Evolutionary conservation across 2,797 vertebrate species (phyloP).

Genomic region (Podarcis lilfordi): DNA sequence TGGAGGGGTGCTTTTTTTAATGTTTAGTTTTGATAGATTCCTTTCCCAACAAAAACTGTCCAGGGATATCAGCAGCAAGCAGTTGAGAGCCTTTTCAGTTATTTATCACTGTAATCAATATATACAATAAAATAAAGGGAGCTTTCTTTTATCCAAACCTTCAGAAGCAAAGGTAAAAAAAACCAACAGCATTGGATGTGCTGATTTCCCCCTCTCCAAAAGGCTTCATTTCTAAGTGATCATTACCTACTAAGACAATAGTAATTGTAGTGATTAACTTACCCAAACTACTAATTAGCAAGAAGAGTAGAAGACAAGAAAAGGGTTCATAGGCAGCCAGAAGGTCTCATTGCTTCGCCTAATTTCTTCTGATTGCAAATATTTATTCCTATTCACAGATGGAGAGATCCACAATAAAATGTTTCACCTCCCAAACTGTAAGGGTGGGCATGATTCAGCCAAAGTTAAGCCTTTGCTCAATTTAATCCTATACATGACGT

Average conservation of each 20-base stretch:
- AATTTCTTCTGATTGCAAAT: background rate
- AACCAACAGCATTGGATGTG: background rate
- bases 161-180: background rate
- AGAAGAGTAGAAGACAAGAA: conserved; percentile 11
- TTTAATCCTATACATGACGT: background rate
- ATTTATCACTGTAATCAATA: conserved; percentile 23
- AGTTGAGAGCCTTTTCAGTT: conserved; percentile 32
- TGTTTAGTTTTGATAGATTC: background rate
- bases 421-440: conserved; percentile 14
- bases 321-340: conserved; percentile 11
- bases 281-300: conserved; percentile 43
- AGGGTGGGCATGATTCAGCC: background rate
- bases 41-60: background rate
- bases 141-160: background rate
- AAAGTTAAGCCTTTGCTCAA: background rate
- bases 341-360: conserved; percentile 30
- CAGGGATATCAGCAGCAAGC: background rate
- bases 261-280: conserved; percentile 49
- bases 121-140: conserved; percentile 13
- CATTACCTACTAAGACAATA: conserved; percentile 44
- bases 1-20: background rate
- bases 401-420: background rate
- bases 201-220: background rate
- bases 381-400: background rate
- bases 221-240: conserved; percentile 3